A percentile compares a stretch with the other conserved stretches of the same genome.
These are phyloP conservation scores for Nesoenas mayeri DNA, from an alignment of 2,113 vertebrate genomes.

Conservation along the genomic window DNA sequence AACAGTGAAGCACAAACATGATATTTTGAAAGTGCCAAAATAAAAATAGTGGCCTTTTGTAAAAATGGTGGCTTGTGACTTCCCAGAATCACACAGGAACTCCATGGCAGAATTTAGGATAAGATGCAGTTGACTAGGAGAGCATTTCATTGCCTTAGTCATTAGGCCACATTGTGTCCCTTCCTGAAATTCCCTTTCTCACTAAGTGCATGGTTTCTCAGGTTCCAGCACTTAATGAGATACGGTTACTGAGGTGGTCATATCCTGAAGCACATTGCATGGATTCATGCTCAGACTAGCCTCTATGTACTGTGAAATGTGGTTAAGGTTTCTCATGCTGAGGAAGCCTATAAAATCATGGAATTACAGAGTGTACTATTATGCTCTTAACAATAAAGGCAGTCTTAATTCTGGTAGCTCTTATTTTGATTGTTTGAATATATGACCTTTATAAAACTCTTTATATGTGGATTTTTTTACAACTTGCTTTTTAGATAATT, in stretches of 20 bases:
- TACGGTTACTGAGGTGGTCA: background rate
- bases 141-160: background rate
- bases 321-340: background rate
- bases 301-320: background rate
- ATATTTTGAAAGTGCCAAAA: background rate
- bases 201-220: background rate
- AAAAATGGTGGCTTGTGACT: background rate
- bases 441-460: background rate
- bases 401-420: background rate
- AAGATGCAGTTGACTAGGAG: background rate
- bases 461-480: background rate
- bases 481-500: background rate
- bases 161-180: background rate
- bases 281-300: background rate
- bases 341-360: background rate
- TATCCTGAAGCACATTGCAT: background rate
- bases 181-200: background rate
- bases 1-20: background rate
- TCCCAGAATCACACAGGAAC: background rate
- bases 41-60: background rate
- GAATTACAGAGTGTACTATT: background rate
- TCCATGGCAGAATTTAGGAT: background rate
- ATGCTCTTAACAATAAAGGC: background rate
- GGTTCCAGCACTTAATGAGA: background rate
- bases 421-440: background rate